Evolutionary conservation across 2,888 invertebrate genomes (phyloP).

Genomic region (Ochropacha duplaris): DNA sequence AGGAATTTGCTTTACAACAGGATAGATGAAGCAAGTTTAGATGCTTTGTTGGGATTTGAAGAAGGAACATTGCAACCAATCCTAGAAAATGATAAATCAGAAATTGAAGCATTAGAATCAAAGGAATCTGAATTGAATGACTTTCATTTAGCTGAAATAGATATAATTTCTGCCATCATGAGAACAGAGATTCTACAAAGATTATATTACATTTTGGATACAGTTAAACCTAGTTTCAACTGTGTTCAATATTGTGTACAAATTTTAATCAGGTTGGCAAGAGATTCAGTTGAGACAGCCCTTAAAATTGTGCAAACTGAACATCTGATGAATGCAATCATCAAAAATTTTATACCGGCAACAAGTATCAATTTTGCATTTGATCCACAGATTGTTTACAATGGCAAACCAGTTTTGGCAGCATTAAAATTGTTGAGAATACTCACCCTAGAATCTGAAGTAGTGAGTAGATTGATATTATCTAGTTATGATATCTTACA

Average conservation of each 20-base stretch:
- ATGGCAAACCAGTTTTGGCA: slow-evolving; percentile 85
- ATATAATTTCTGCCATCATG: slow-evolving; percentile 88
- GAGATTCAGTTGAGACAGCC: slow-evolving; percentile 88
- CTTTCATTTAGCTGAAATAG: slow-evolving; percentile 92
- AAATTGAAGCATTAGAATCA: slow-evolving; percentile 81
- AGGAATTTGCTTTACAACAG: slow-evolving; percentile 89
- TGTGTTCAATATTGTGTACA: slow-evolving; percentile 89
- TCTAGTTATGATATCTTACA: slow-evolving; percentile 80
- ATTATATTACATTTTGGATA: slow-evolving; percentile 88
- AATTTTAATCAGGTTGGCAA: slow-evolving; percentile 89
- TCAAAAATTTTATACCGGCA: slow-evolving; percentile 83
- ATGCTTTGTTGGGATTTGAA: slow-evolving; percentile 86
- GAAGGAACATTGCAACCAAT: slow-evolving; percentile 85
- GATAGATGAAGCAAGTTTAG: slow-evolving; percentile 90
- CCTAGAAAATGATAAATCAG: slow-evolving; percentile 76
- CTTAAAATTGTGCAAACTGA: slow-evolving; percentile 84
- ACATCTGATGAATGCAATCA: slow-evolving; percentile 84
- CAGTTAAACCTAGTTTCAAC: slow-evolving; percentile 86
- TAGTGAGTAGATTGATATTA: slow-evolving; percentile 78
- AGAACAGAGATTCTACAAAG: slow-evolving; percentile 90
- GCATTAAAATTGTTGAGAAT: slow-evolving; percentile 90
- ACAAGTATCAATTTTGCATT: slow-evolving; percentile 62
- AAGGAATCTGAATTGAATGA: slow-evolving; percentile 88
- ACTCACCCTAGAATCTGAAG: slow-evolving; percentile 84
- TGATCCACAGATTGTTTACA: slow-evolving; percentile 76